These are phyloP conservation scores for Nematostella vectensis DNA, from an alignment of 92 coral and sea anemone genomes.

Conservation along the genomic window DNA sequence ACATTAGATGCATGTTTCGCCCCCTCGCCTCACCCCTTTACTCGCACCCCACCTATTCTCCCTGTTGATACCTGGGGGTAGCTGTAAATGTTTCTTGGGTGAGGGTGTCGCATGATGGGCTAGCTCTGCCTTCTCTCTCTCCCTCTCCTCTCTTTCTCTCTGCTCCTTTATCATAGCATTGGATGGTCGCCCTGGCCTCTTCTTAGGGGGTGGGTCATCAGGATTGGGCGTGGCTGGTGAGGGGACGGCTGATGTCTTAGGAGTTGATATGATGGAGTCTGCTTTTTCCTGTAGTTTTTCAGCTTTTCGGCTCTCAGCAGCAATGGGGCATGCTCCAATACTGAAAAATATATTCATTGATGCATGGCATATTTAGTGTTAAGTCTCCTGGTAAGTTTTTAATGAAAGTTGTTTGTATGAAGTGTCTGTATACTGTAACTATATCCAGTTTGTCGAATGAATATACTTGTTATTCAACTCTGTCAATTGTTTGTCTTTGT, in stretches of 20 bases:
- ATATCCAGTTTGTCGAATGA: too few species aligned
- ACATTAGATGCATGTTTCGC: too few species aligned
- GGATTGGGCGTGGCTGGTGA: conserved; percentile 12
- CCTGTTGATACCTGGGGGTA: conserved; percentile 97
- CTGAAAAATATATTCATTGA: conserved; percentile 5
- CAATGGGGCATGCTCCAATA: conserved; percentile 53
- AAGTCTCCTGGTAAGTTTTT: too few species aligned
- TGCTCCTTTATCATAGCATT: conserved; percentile 37
- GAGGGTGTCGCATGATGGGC: conserved; percentile 53
- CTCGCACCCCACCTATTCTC: too few species aligned
- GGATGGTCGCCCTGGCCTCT: conserved; percentile 83
- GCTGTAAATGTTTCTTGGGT: conserved; percentile 78
- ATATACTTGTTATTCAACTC: too few species aligned
- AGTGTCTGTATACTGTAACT: too few species aligned
- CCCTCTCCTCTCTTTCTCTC: conserved; percentile 20
- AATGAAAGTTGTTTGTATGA: too few species aligned
- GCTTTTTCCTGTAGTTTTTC: conserved; percentile 27
- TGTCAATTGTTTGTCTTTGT: too few species aligned
- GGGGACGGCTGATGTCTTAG: conserved; percentile 8
- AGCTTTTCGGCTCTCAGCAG: conserved; percentile 35
- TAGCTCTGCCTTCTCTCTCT: conserved; percentile 21
- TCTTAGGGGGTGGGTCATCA: conserved; percentile 60
- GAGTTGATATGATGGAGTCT: conserved; percentile 10
- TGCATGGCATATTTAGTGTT: too few species aligned
- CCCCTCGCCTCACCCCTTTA: too few species aligned